Conservation (phyloP, 2,888 invertebrate species). For the Drosophila buzzatii region DNA sequence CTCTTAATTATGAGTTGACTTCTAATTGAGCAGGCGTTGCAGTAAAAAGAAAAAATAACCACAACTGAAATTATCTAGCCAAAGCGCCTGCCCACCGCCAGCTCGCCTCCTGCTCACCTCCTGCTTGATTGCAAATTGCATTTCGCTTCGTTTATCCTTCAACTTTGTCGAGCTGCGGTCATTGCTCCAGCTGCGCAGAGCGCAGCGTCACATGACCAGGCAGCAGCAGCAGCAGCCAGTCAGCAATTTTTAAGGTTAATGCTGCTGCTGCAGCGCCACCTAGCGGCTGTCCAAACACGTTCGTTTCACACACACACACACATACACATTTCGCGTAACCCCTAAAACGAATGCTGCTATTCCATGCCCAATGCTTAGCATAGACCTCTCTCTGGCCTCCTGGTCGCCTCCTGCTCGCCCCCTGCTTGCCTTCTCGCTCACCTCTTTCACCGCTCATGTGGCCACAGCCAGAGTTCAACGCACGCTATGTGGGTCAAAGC, state of each 20-base stretch:
- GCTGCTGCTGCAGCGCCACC: constrained; percentile 63
- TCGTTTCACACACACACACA: constrained; percentile 34
- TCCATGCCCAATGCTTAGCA: constrained; percentile 16
- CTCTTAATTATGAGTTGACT: constrained; percentile 38
- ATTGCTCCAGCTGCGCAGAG: constrained; percentile 71
- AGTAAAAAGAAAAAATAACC: background rate
- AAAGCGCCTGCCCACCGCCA: background rate
- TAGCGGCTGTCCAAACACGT: constrained; percentile 61
- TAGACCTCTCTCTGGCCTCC: constrained; percentile 20
- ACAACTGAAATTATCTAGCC: constrained; percentile 16
- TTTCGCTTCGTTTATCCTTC: constrained; percentile 71
- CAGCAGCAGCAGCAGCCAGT: constrained; percentile 30
- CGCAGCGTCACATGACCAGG: constrained; percentile 48
- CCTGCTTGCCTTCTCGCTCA: background rate
- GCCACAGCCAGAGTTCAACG: constrained; percentile 76
- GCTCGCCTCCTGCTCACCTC: background rate
- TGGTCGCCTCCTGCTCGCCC: too few relatives aligned
- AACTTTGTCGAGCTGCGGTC: constrained; percentile 79
- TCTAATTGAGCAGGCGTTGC: constrained; percentile 19
- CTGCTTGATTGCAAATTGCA: constrained; percentile 43
- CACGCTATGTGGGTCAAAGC: constrained; percentile 84
- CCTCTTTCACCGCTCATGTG: constrained; percentile 33
- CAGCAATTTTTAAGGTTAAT: constrained; percentile 70
- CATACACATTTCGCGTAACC: constrained; percentile 65
- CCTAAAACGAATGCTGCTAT: constrained; percentile 59